phyloP scores from a whole-genome alignment of 2,888 invertebrate species.

The Dasysyrphus albostriatus region DNA sequence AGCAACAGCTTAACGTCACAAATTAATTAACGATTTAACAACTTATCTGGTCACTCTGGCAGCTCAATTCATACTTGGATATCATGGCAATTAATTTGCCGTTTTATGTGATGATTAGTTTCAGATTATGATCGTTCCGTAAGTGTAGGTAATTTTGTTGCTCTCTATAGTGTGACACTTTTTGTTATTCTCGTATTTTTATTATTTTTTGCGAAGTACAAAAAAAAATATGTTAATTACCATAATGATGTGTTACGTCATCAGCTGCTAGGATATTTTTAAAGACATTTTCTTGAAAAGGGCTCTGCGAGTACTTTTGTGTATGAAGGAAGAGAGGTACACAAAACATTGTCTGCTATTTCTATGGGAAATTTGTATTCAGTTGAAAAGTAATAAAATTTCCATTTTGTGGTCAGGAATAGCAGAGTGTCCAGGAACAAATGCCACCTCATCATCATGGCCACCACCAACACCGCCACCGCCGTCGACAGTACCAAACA shows the following conservation, averaged over 20 bases:
- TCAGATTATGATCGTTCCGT: conserved; percentile 62
- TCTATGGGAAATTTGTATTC: conserved; percentile 49
- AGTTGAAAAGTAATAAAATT: conserved; percentile 64
- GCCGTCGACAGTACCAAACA: background rate
- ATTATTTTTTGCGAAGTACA: background rate
- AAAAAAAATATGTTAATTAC: conserved; percentile 49
- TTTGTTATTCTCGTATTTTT: conserved; percentile 17
- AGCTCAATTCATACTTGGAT: conserved; percentile 74
- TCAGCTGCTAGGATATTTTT: conserved; percentile 45
- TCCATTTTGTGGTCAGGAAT: conserved; percentile 70
- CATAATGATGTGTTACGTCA: conserved; percentile 58
- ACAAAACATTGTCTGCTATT: conserved; percentile 22
- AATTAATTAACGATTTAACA: conserved; percentile 76
- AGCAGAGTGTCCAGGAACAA: conserved; percentile 66
- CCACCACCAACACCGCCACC: conserved; percentile 32
- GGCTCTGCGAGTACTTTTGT: background rate
- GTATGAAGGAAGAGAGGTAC: background rate
- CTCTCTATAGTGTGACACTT: conserved; percentile 40
- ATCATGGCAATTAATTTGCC: conserved; percentile 73
- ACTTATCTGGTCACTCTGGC: conserved; percentile 75
- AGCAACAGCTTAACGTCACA: conserved; percentile 75
- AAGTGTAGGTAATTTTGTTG: conserved; percentile 32
- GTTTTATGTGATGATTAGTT: conserved; percentile 72
- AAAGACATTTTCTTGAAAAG: background rate
- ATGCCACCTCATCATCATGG: conserved; percentile 68